These are phyloP conservation scores for Steinernema carpocapsae DNA, from an alignment of 2,888 invertebrate species.

Conservation along the genomic window DNA sequence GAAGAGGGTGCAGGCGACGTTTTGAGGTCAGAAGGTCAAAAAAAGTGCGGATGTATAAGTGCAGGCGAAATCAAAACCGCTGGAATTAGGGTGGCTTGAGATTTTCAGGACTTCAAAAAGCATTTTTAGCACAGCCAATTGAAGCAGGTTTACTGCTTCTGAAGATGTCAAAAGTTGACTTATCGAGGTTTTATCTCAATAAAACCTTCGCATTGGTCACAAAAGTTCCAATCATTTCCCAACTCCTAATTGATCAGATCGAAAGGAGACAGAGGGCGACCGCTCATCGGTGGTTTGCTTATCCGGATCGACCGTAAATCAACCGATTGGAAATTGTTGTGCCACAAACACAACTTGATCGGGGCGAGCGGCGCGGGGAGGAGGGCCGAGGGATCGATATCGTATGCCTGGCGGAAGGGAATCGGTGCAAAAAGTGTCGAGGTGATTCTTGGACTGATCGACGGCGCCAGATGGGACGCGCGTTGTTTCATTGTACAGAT, in stretches of 20 bases:
- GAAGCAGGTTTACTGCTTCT: no score
- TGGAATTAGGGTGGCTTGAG: no score
- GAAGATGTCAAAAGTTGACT: no score
- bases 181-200: neutral
- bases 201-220: neutral
- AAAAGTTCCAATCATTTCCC: no score
- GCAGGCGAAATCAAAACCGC: no score
- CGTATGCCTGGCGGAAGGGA: neutral
- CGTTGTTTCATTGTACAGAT: neutral
- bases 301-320: conserved; percentile 31
- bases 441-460: neutral
- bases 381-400: conserved; percentile 12
- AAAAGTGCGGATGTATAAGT: no score
- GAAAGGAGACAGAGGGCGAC: conserved; percentile 20
- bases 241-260: neutral
- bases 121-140: no score
- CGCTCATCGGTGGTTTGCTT: conserved; percentile 30
- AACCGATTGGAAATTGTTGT: conserved; percentile 26
- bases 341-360: conserved; percentile 21
- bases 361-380: neutral
- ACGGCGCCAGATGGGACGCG: neutral
- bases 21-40: no score
- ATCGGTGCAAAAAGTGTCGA: conserved; percentile 1
- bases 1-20: no score
- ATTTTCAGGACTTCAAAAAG: no score